These are phyloP conservation scores for Erythrocercus mccallii DNA, from an alignment of 2,113 vertebrate genomes.

Conservation along the genomic window DNA sequence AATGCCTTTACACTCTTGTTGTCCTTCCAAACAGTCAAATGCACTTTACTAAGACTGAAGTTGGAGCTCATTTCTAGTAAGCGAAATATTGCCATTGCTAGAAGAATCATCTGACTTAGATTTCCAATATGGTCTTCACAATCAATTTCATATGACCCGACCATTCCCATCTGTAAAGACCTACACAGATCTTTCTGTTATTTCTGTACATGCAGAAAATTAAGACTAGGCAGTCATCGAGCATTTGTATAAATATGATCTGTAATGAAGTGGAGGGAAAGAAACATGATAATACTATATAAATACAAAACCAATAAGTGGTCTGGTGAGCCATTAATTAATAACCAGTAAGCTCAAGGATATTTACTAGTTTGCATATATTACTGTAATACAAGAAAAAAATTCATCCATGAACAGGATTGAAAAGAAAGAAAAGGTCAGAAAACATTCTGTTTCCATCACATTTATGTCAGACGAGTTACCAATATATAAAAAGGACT, in stretches of 20 bases:
- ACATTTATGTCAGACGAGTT: not conserved
- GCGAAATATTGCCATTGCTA: not conserved
- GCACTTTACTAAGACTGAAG: not conserved
- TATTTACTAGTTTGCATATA: not conserved
- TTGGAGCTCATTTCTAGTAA: not conserved
- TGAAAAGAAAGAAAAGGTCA: not conserved
- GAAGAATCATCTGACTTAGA: not conserved
- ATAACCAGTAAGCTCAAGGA: not conserved
- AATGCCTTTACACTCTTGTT: not conserved
- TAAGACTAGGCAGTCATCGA: not conserved
- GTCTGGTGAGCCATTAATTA: not conserved
- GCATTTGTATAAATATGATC: not conserved
- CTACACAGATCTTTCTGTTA: not conserved
- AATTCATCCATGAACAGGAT: not conserved
- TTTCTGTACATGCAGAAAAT: not conserved
- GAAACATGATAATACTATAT: not conserved
- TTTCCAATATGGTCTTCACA: not conserved
- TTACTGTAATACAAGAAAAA: not conserved
- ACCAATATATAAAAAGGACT: not conserved
- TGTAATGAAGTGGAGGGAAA: not conserved
- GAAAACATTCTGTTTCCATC: not conserved
- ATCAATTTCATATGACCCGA: not conserved
- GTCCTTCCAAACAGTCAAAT: not conserved
- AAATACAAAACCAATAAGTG: not conserved
- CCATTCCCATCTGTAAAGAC: not conserved